Percentiles rank a stretch among this genome's conserved stretches.
phyloP scores from a whole-genome alignment of 2,113 vertebrate genomes.

The Pedetes capensis region DNA sequence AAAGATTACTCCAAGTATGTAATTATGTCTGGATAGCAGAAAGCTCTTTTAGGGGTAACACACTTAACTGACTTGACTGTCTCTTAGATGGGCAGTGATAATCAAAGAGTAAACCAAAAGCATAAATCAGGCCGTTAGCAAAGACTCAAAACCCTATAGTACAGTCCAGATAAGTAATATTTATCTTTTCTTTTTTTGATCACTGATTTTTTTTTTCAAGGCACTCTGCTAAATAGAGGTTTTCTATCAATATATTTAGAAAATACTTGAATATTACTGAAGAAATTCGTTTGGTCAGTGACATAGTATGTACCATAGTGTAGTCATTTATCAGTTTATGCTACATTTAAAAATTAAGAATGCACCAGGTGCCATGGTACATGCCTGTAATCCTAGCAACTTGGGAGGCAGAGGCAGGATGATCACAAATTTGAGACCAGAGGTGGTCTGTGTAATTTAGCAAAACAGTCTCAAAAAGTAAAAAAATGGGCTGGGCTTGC shows the following conservation, averaged over 20 bases:
- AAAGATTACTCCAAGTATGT: constrained; percentile 4
- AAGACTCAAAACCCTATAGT: not conserved
- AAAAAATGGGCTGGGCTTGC: too few species aligned
- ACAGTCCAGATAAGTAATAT: not conserved
- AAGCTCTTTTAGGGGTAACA: not conserved
- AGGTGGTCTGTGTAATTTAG: too few species aligned
- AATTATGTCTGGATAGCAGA: not conserved
- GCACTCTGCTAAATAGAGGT: not conserved
- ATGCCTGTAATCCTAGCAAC: too few species aligned
- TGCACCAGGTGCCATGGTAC: too few species aligned
- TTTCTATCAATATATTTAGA: constrained; percentile 16
- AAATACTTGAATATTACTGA: constrained; percentile 23
- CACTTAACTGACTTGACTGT: not conserved
- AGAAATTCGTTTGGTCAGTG: not conserved
- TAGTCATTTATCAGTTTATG: not conserved
- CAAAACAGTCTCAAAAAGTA: too few species aligned
- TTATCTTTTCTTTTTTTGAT: constrained; percentile 19
- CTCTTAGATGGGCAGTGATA: not conserved
- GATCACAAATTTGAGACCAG: too few species aligned
- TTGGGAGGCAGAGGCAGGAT: too few species aligned
- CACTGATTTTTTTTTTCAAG: not conserved
- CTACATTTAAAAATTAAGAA: constrained; percentile 18
- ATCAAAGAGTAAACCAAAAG: not conserved
- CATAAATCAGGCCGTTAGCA: not conserved
- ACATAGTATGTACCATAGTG: not conserved